Evolutionary conservation across 2,888 invertebrate species (phyloP).

Genomic region (Seladonia tumulorum): DNA sequence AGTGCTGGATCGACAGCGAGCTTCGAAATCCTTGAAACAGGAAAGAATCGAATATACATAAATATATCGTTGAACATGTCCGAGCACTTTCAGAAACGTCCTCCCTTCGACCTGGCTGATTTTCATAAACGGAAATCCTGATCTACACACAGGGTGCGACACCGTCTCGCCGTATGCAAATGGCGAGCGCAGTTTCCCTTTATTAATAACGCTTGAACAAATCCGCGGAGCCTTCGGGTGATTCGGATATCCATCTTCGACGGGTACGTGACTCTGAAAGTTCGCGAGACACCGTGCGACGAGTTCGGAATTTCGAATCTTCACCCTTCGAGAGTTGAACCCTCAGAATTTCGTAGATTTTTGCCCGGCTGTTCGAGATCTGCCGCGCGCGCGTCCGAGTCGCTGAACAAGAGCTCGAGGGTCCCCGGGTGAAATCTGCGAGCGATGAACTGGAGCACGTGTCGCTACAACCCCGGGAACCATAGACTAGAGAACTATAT

Average conservation of each 20-base stretch:
- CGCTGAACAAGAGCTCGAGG: not conserved
- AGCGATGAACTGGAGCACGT: not conserved
- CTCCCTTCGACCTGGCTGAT: not conserved
- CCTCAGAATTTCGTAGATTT: conserved; percentile 9
- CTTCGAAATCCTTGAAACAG: not conserved
- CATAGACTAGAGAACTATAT: not conserved
- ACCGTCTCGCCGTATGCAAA: conserved; percentile 42
- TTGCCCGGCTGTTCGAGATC: not conserved
- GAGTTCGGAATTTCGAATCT: conserved; percentile 31
- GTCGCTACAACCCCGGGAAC: not conserved
- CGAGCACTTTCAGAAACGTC: not conserved
- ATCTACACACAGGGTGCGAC: conserved; percentile 36
- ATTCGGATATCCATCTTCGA: conserved; percentile 40
- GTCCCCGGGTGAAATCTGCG: not conserved
- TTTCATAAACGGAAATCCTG: conserved; percentile 10
- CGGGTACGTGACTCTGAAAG: conserved; percentile 34
- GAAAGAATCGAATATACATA: not conserved
- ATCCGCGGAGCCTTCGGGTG: conserved; percentile 26
- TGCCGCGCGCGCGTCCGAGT: not conserved
- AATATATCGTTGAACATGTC: not conserved
- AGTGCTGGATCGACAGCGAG: not conserved
- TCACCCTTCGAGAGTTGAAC: not conserved
- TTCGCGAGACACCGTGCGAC: conserved; percentile 26
- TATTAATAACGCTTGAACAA: conserved; percentile 59
- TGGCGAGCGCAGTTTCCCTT: conserved; percentile 32